These are phyloP conservation scores for Drosophila incognita DNA, from an alignment of 2,888 invertebrate species.

Conservation along the genomic window DNA sequence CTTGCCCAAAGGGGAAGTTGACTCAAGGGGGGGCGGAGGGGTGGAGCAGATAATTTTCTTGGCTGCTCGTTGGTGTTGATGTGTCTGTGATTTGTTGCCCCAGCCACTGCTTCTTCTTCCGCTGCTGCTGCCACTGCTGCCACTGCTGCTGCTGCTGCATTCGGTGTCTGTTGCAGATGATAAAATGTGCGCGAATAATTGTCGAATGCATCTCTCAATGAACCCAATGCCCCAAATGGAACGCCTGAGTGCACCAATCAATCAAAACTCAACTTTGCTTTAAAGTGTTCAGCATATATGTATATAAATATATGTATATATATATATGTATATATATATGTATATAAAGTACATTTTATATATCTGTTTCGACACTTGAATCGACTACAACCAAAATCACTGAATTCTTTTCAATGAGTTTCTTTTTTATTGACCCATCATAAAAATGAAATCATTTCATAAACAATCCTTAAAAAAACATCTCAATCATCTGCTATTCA, in stretches of 20 bases:
- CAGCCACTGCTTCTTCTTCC: not conserved
- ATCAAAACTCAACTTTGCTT: conserved; percentile 43
- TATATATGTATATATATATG: no score
- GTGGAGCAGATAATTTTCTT: not conserved
- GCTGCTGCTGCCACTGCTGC: not conserved
- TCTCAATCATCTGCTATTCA: no score
- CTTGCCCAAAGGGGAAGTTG: not conserved
- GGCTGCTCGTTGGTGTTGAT: conserved; percentile 35
- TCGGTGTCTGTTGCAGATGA: conserved; percentile 36
- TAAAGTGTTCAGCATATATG: not conserved
- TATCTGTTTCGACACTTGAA: no score
- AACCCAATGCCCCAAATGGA: conserved; percentile 14
- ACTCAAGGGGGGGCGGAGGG: not conserved
- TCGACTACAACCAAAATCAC: not conserved
- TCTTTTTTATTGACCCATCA: not conserved
- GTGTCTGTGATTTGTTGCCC: conserved; percentile 8
- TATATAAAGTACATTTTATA: not conserved
- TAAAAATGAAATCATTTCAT: not conserved
- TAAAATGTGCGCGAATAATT: conserved; percentile 73
- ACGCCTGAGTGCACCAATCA: conserved; percentile 59
- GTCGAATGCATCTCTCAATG: conserved; percentile 52
- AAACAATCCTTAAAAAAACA: not conserved
- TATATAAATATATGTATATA: no score
- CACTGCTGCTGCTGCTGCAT: not conserved
- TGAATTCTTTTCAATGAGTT: not conserved